Evolutionary conservation across 1,140 invertebrate species (phyloP).

Genomic region (Saxidomus purpurata): DNA sequence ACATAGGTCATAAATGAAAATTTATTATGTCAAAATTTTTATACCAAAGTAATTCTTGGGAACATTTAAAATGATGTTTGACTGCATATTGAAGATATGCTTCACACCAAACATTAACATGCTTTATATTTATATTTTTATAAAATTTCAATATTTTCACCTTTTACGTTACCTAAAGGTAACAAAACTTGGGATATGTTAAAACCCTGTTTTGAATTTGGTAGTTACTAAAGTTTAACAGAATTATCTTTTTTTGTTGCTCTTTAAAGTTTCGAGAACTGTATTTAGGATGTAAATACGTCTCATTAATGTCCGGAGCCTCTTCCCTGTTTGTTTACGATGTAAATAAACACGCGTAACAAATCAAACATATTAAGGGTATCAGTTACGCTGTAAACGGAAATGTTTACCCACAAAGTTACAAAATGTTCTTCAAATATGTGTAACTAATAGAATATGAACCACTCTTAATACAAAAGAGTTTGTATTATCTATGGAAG

Average conservation of each 20-base stretch:
- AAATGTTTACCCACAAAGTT: conserved; percentile 58
- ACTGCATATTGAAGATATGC: too few species aligned
- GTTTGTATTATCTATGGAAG: conserved; percentile 21
- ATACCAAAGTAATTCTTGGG: too few species aligned
- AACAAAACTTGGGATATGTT: too few species aligned
- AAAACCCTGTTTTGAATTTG: too few species aligned
- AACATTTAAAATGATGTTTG: too few species aligned
- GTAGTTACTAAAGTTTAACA: background rate
- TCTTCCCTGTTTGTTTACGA: background rate
- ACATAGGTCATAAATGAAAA: too few species aligned
- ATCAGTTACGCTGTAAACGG: conserved; percentile 43
- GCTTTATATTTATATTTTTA: too few species aligned
- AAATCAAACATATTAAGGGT: conserved; percentile 42
- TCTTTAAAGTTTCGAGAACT: background rate
- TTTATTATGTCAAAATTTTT: too few species aligned
- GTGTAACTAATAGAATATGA: conserved; percentile 51
- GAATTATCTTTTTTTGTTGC: background rate
- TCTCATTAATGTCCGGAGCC: background rate
- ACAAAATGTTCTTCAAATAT: conserved; percentile 54
- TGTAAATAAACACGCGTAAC: conserved; percentile 30
- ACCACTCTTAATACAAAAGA: conserved; percentile 34
- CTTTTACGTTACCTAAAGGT: too few species aligned
- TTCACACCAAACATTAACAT: too few species aligned
- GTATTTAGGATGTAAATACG: background rate
- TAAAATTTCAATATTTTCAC: too few species aligned